Conservation (phyloP, 2,888 invertebrate genomes). For the Yponomeuta cagnagella region DNA sequence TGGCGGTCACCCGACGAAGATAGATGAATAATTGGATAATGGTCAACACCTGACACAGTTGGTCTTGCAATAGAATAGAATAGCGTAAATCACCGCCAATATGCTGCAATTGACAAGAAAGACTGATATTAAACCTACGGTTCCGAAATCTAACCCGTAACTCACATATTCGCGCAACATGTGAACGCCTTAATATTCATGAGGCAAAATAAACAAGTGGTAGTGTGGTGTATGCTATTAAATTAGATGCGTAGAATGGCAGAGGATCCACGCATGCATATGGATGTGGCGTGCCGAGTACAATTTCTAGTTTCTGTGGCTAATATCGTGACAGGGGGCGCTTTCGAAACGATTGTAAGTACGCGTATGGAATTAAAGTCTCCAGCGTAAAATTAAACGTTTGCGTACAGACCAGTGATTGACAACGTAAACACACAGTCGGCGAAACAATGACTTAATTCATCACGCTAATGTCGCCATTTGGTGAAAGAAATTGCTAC, state of each 20-base stretch:
- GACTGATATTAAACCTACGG: not conserved
- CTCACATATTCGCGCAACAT: not conserved
- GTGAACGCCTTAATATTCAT: conserved; percentile 3
- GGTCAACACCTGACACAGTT: too few species aligned
- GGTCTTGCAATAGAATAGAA: too few species aligned
- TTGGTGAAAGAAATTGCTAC: not conserved
- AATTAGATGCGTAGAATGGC: not conserved
- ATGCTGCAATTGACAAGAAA: not conserved
- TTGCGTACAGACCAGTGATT: not conserved
- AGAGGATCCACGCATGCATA: conserved; percentile 6
- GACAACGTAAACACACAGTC: conserved; percentile 8
- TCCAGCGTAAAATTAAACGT: conserved; percentile 12
- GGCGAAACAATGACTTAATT: not conserved
- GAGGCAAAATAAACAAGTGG: conserved; percentile 4
- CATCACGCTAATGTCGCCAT: not conserved
- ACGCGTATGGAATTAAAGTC: conserved; percentile 7
- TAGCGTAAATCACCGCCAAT: not conserved
- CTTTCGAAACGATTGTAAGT: conserved; percentile 25
- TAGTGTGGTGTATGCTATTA: not conserved
- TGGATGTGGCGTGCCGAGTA: conserved; percentile 17
- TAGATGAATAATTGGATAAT: too few species aligned
- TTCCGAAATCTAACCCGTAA: not conserved
- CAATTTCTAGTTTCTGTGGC: conserved; percentile 14
- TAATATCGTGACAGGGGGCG: conserved; percentile 20
- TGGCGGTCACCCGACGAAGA: too few species aligned